phyloP scores from a whole-genome alignment of 2,113 vertebrate genomes.

The Anguilla rostrata region DNA sequence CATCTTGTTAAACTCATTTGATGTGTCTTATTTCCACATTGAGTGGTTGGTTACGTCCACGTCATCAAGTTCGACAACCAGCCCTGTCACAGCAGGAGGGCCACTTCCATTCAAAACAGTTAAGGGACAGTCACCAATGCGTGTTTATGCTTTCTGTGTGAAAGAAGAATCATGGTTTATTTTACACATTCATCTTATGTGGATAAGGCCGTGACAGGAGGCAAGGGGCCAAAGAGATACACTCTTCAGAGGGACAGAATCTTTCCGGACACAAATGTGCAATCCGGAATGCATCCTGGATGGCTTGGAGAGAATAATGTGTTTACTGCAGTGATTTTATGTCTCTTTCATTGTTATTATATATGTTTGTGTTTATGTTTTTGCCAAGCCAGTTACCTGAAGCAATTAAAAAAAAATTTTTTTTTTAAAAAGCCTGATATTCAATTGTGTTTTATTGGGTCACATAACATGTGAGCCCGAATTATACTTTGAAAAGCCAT shows the following conservation, averaged over 20 bases:
- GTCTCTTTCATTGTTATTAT: background rate
- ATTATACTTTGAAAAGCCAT: conserved; percentile 50
- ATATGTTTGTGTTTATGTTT: background rate
- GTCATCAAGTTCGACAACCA: no score
- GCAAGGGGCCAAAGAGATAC: background rate
- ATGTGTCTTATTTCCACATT: no score
- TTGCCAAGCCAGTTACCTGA: background rate
- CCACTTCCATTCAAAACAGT: background rate
- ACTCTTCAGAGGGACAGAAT: background rate
- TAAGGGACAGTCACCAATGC: background rate
- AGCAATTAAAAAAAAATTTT: background rate
- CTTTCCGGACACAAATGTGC: background rate
- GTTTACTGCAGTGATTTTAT: background rate
- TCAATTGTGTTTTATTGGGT: conserved; percentile 48
- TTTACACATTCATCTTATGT: background rate
- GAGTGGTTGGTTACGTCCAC: no score
- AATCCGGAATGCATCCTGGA: background rate
- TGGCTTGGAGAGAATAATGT: background rate
- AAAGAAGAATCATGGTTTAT: background rate
- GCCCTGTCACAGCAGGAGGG: no score
- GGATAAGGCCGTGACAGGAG: background rate
- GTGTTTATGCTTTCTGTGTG: background rate
- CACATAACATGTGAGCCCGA: conserved; percentile 45
- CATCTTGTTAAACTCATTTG: no score
- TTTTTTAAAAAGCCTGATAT: no score